Evolutionary conservation across 2,113 vertebrate genomes (phyloP).

Genomic region (Cephalopterus ornatus): DNA sequence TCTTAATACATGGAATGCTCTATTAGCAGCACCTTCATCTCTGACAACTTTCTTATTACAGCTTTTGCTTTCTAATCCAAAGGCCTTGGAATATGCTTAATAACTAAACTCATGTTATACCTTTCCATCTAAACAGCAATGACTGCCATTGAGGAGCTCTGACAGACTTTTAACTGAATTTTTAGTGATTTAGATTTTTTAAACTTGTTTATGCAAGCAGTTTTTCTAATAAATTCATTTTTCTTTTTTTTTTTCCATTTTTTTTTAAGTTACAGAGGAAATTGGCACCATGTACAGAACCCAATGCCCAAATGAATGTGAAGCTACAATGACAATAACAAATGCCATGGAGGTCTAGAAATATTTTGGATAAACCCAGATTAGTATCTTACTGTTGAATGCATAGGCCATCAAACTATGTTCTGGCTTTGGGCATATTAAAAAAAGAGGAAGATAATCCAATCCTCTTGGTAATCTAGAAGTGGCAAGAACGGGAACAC

Average conservation of each 20-base stretch:
- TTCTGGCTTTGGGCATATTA: not conserved
- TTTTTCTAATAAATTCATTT: not conserved
- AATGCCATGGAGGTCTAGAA: not conserved
- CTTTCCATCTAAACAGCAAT: slow-evolving; percentile 28
- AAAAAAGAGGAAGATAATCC: not conserved
- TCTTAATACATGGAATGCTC: not conserved
- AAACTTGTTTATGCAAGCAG: not conserved
- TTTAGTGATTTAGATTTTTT: not conserved
- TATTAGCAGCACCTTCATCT: slow-evolving; percentile 16
- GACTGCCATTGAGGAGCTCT: not conserved
- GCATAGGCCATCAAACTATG: not conserved
- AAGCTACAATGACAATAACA: not conserved
- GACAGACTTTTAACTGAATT: not conserved
- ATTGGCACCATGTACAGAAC: not conserved
- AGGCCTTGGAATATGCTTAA: not conserved
- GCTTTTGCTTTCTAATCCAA: not conserved
- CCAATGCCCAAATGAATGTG: not conserved
- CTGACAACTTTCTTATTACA: slow-evolving; percentile 16
- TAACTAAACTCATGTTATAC: slow-evolving; percentile 3
- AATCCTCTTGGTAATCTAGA: not conserved
- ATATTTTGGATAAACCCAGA: not conserved
- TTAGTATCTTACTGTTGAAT: not conserved
- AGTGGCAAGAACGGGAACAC: not conserved
- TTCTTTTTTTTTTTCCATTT: fast-evolving
- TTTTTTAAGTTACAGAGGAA: not conserved